Evolutionary conservation across 1,140 invertebrate species (phyloP).

Genomic region (Agraylea sexmaculata): DNA sequence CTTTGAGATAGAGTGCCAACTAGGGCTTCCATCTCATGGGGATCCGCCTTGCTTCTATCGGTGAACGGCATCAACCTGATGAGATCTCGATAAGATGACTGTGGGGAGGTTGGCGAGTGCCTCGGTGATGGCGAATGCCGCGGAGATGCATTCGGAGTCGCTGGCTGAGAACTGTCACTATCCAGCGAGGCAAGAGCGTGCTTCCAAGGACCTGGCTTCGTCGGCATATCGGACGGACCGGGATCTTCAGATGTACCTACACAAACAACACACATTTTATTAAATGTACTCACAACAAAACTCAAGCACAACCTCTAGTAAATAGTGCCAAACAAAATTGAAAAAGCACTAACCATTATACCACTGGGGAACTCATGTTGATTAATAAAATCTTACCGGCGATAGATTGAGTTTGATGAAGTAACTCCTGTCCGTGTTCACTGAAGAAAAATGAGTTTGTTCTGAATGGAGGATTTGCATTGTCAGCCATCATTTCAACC

Average conservation of each 20-base stretch:
- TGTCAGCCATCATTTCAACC: slow-evolving; percentile 49
- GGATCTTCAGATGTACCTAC: slow-evolving; percentile 12
- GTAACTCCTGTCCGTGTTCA: slow-evolving; percentile 45
- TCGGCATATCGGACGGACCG: slow-evolving; percentile 6
- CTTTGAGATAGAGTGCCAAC: slow-evolving; percentile 5
- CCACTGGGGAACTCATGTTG: not conserved
- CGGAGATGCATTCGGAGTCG: too few relatives aligned
- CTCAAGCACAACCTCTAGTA: not conserved
- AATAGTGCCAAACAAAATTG: not conserved
- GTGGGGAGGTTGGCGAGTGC: slow-evolving; percentile 2
- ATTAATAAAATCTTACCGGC: slow-evolving; percentile 22
- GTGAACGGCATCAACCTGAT: slow-evolving; percentile 10
- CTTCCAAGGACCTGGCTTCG: slow-evolving; percentile 4
- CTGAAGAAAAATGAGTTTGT: slow-evolving; percentile 71
- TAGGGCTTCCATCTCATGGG: slow-evolving; percentile 17
- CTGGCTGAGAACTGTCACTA: slow-evolving; percentile 11
- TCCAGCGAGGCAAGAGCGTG: not conserved
- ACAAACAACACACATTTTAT: not conserved
- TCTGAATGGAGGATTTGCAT: slow-evolving; percentile 50
- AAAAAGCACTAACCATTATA: not conserved
- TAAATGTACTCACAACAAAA: slow-evolving; percentile 2
- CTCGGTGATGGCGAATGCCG: slow-evolving; percentile 4
- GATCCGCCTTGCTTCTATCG: slow-evolving; percentile 13
- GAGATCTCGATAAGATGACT: slow-evolving; percentile 14
- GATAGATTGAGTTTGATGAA: slow-evolving; percentile 27